Evolutionary conservation across 2,797 vertebrate genomes (phyloP).

Genomic region (Darevskia mixta): DNA sequence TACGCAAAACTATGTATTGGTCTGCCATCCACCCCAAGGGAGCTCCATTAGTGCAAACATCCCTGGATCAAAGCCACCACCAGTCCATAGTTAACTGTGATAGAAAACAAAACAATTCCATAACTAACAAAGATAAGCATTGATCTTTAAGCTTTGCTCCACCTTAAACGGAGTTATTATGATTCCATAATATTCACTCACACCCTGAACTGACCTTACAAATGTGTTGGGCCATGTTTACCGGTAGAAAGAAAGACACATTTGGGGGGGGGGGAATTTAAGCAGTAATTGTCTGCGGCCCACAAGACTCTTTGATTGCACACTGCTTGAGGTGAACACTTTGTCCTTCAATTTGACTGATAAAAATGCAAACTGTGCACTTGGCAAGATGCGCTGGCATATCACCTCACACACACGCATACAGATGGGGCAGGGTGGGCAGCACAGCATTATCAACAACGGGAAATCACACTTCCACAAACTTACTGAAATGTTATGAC

Average conservation of each 20-base stretch:
- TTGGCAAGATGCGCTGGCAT: background rate
- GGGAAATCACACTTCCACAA: background rate
- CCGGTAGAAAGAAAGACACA: background rate
- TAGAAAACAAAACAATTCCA: background rate
- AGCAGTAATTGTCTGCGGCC: background rate
- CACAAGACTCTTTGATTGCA: background rate
- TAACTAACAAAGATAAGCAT: background rate
- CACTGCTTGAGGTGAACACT: slow-evolving; percentile 4
- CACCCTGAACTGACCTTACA: background rate
- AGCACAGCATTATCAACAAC: background rate
- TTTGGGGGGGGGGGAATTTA: background rate
- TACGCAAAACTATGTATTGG: background rate
- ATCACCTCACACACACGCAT: too few species aligned
- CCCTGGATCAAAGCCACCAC: background rate
- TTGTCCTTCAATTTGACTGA: background rate
- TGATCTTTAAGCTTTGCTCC: background rate
- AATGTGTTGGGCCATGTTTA: background rate
- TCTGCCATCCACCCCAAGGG: too few species aligned
- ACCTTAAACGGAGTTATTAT: background rate
- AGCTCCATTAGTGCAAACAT: background rate
- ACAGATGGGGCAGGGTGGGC: background rate
- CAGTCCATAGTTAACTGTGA: background rate
- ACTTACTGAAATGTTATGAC: background rate
- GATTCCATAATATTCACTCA: background rate
- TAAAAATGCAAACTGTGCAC: background rate